Evolutionary conservation across 2,113 vertebrate species (phyloP).

Genomic region (Coreoperca whiteheadi): DNA sequence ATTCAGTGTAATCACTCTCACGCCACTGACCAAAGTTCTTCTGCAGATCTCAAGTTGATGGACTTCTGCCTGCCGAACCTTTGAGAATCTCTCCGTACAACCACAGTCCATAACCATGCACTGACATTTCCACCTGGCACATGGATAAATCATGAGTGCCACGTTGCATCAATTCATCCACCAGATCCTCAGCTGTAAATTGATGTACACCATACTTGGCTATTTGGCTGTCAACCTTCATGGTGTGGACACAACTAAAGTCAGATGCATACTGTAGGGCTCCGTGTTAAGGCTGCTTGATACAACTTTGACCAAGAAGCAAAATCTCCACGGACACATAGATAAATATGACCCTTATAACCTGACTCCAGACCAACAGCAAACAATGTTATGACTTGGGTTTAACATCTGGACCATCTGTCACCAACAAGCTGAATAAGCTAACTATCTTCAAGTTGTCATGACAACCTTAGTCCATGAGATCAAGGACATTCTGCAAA

Average conservation of each 20-base stretch:
- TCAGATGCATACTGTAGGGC: not conserved
- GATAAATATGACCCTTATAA: not conserved
- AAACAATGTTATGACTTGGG: not conserved
- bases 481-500: conserved; percentile 9
- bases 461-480: not conserved
- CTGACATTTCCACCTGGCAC: conserved; percentile 46
- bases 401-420: conserved; percentile 46
- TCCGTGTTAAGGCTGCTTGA: not conserved
- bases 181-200: not conserved
- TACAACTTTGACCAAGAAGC: conserved; percentile 2
- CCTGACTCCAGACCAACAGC: not conserved
- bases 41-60: conserved; percentile 30
- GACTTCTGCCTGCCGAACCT: conserved; percentile 26
- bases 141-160: conserved; percentile 16
- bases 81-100: conserved; percentile 4
- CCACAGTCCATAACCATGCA: conserved; percentile 17
- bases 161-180: conserved; percentile 14
- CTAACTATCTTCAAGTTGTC: not conserved
- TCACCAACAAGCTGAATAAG: conserved; percentile 21
- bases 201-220: not conserved
- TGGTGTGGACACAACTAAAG: not conserved
- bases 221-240: not conserved
- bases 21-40: conserved; percentile 38
- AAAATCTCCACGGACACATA: not conserved
- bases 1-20: conserved; percentile 38